Base-by-base conservation (phyloP, 2,888 invertebrate genomes). In the Scelioninae gen. 2 region DNA sequence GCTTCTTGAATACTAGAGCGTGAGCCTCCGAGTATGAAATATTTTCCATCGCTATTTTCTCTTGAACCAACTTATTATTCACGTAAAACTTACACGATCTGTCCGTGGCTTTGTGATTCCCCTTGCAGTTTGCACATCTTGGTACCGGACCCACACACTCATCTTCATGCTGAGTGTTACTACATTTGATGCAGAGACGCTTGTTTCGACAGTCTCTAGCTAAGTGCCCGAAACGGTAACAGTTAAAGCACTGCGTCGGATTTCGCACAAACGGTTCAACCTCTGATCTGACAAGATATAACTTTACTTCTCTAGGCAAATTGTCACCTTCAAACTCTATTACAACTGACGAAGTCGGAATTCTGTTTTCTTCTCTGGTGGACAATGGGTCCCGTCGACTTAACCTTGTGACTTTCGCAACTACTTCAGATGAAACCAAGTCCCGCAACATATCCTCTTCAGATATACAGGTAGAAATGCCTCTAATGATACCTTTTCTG, bases 11-110 rank as follows among this genome's bases (percentile, higher is more conserved):
- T 9, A 64, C 60, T 1, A 13, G 11, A 0, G 18, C 6, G 37
- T 53, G 28, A 0, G 72, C 65, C 28, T 72, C 72, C 11, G 35
- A 4, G 13, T 53, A 72, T 0, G 53, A 65, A 4, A 65, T 58
- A 28, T 72, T 72, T 10, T 41, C 41, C 10, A 18, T 18, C 1
- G 41, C 18, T 18, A 41, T 41, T 9, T 18, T 41, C 18, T 41
- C 41, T 9, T 41, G 9, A 2, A 1, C 10, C 18, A 2, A 10
- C 10, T 18, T 25, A 4, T 25, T 25, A 10, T 41, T 41, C 9
- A 9, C 3, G 3, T 41, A 41, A 9, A 18, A 10, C 18, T 11
- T 2, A 18, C 41, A 41, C 3, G 16, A 3, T 9, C 3, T 16
- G 10, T 41, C 0, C n/a, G 52, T 22, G 0, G 41, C 16, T 18